Conservation (phyloP, 1,140 invertebrate genomes). For the Drosophila leontia region DNA sequence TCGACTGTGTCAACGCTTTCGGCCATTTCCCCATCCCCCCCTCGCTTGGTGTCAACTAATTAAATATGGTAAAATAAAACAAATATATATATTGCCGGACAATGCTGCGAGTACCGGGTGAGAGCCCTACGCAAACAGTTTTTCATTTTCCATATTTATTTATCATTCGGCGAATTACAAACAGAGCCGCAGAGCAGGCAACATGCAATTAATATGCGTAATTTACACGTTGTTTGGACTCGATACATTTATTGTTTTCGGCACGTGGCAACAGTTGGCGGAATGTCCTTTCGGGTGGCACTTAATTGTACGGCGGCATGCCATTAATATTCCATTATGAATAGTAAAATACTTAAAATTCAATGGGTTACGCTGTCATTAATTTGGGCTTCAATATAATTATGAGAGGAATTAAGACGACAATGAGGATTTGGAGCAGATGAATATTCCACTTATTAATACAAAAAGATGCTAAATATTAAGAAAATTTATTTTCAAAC, state of each 20-base stretch:
- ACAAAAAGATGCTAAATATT: too few relatives aligned
- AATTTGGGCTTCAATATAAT: neutral
- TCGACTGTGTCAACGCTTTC: slow-evolving; percentile 68
- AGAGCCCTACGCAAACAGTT: slow-evolving; percentile 17
- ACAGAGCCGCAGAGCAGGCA: slow-evolving; percentile 46
- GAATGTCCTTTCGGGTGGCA: neutral
- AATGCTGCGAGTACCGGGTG: slow-evolving; percentile 33
- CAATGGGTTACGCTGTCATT: slow-evolving; percentile 6
- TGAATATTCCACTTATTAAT: neutral
- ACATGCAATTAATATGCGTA: slow-evolving; percentile 68
- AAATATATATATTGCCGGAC: slow-evolving; percentile 10
- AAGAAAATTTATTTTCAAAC: too few relatives aligned
- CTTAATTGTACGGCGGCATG: slow-evolving; percentile 1
- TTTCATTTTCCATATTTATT: slow-evolving; percentile 57
- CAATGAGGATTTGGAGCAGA: neutral
- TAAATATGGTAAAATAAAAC: slow-evolving; percentile 62
- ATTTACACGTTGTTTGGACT: slow-evolving; percentile 52
- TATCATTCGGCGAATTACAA: slow-evolving; percentile 46
- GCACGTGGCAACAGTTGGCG: slow-evolving; percentile 40
- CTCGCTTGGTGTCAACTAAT: slow-evolving; percentile 58
- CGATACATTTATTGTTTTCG: slow-evolving; percentile 60
- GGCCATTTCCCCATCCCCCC: slow-evolving; percentile 32
- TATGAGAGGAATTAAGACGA: neutral
- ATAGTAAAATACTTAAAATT: neutral
- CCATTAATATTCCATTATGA: slow-evolving; percentile 2